These are phyloP conservation scores for Xanthorhoe designata DNA, from an alignment of 2,888 invertebrate genomes.

Conservation along the genomic window DNA sequence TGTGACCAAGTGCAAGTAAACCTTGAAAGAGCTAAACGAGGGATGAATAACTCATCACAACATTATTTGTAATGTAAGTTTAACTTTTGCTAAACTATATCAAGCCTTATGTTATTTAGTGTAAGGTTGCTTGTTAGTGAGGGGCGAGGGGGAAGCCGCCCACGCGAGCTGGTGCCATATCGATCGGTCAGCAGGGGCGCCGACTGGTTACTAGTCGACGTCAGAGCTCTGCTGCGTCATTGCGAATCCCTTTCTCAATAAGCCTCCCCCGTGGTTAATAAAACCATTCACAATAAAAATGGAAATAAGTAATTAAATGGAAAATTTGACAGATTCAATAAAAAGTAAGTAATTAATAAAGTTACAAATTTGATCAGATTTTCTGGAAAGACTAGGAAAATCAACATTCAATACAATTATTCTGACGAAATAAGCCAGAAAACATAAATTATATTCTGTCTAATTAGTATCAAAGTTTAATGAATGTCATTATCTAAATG, in stretches of 20 bases:
- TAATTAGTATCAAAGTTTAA: neutral
- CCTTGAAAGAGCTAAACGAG: conserved; percentile 30
- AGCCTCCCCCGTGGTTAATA: conserved; percentile 51
- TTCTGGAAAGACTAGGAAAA: no score
- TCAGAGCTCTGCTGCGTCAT: conserved; percentile 74
- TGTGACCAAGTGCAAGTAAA: conserved; percentile 1
- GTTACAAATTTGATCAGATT: no score
- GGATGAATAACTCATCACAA: conserved; percentile 36
- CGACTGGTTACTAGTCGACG: conserved; percentile 60
- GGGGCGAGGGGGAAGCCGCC: conserved; percentile 65
- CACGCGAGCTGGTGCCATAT: conserved; percentile 66
- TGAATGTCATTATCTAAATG: neutral
- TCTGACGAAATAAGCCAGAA: no score
- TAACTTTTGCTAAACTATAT: conserved; percentile 40
- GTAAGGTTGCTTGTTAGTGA: conserved; percentile 59
- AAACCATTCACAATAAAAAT: conserved; percentile 29
- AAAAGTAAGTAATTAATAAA: neutral
- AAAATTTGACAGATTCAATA: conserved; percentile 14
- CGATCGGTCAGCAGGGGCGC: conserved; percentile 73
- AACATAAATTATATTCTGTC: neutral
- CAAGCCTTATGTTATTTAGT: conserved; percentile 40
- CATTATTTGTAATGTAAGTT: conserved; percentile 22
- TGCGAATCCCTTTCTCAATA: conserved; percentile 61
- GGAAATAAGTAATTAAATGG: conserved; percentile 17
- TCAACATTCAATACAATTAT: no score